These are phyloP conservation scores for Brachyhypopomus occidentalis DNA, from an alignment of 2,113 vertebrate species.

Conservation along the genomic window DNA sequence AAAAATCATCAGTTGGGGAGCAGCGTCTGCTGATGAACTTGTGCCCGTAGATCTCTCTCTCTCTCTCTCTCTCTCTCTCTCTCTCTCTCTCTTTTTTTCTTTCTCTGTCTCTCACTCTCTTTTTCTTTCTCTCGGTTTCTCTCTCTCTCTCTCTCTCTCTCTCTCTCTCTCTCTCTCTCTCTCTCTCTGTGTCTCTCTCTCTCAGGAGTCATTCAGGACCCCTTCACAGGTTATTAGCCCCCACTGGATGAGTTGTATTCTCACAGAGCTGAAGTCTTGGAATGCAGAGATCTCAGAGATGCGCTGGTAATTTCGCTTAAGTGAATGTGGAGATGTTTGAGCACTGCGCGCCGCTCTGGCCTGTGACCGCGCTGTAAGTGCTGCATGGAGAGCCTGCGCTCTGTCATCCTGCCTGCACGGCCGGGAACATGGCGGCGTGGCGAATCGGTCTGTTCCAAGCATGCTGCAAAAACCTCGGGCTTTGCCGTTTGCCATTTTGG, in stretches of 20 bases:
- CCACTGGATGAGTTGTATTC: conserved; percentile 5
- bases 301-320: conserved; percentile 34
- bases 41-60: too few relatives aligned
- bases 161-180: too few relatives aligned
- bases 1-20: conserved; percentile 38
- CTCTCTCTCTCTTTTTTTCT: too few relatives aligned
- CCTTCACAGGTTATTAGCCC: conserved; percentile 34
- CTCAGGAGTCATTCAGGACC: conserved; percentile 28
- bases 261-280: conserved; percentile 15
- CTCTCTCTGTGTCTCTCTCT: not conserved
- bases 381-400: not conserved
- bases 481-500: conserved; percentile 18
- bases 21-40: not conserved
- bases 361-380: not conserved
- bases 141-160: too few relatives aligned
- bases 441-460: conserved; percentile 20
- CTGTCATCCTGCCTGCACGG: not conserved
- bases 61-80: too few relatives aligned
- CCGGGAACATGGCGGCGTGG: conserved; percentile 3
- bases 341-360: not conserved
- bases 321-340: conserved; percentile 32
- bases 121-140: too few relatives aligned
- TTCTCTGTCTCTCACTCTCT: too few relatives aligned
- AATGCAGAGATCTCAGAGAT: conserved; percentile 8
- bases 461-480: not conserved